phyloP scores from a whole-genome alignment of 2,113 vertebrate genomes.

The Argyrosomus japonicus region DNA sequence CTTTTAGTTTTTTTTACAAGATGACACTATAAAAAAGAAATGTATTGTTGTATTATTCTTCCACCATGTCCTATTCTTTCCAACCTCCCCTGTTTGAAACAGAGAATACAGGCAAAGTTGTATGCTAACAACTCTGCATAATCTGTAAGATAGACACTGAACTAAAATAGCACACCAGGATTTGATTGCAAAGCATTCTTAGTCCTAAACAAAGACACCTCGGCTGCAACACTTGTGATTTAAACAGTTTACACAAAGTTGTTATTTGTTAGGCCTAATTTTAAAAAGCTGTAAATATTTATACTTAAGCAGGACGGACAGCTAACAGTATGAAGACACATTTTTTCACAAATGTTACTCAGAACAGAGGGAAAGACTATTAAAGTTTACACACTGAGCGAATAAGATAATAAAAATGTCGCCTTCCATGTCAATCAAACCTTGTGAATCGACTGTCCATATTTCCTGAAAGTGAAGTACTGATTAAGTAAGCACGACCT shows the following conservation, averaged over 20 bases:
- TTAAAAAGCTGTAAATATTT: conserved; percentile 16
- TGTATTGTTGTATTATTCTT: background rate
- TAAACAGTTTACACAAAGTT: conserved; percentile 45
- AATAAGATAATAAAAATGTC: background rate
- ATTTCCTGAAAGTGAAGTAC: background rate
- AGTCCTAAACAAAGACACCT: conserved; percentile 35
- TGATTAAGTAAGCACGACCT: background rate
- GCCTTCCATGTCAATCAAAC: background rate
- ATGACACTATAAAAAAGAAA: background rate
- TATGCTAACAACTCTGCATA: background rate
- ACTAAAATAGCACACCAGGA: conserved; percentile 25
- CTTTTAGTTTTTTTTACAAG: background rate
- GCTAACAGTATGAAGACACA: background rate
- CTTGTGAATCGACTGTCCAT: background rate
- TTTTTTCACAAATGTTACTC: background rate
- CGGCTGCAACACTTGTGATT: background rate
- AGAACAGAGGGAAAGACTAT: background rate
- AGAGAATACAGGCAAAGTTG: background rate
- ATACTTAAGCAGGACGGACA: background rate
- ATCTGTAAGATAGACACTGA: background rate
- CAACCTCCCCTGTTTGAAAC: background rate
- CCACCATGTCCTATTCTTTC: background rate
- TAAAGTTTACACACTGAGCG: background rate
- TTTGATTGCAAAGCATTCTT: conserved; percentile 2
- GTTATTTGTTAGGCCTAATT: conserved; percentile 17